These are phyloP conservation scores for Drosophila paulistorum DNA, from an alignment of 1,140 invertebrate genomes.

Conservation along the genomic window DNA sequence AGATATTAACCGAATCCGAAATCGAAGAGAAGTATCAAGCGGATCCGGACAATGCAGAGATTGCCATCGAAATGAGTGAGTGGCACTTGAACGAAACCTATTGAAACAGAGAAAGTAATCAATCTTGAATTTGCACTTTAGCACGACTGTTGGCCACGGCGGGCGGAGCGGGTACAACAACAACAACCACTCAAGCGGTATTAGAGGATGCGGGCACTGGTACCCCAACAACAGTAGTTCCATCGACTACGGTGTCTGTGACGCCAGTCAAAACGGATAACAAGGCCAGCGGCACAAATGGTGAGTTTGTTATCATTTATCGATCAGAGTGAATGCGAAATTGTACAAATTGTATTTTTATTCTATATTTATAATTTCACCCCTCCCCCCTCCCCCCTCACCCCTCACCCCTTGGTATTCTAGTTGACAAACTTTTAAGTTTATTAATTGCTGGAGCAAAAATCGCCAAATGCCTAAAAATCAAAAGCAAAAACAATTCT, in stretches of 20 bases:
- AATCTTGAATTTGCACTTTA: slow-evolving; percentile 16
- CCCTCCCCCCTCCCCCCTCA: too few relatives aligned
- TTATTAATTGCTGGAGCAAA: neutral
- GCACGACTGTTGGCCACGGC: slow-evolving; percentile 67
- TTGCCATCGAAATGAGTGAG: slow-evolving; percentile 81
- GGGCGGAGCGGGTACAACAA: slow-evolving; percentile 38
- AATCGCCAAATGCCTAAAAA: too few relatives aligned
- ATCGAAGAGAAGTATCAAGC: slow-evolving; percentile 80
- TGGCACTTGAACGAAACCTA: too few relatives aligned
- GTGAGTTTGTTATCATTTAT: slow-evolving; percentile 55
- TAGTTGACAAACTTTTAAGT: slow-evolving; percentile 2
- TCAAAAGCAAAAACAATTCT: too few relatives aligned
- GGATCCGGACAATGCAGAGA: slow-evolving; percentile 74
- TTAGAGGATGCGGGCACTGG: slow-evolving; percentile 57
- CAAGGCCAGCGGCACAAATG: slow-evolving; percentile 60
- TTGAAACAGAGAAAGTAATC: neutral
- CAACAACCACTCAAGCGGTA: slow-evolving; percentile 52
- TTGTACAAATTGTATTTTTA: slow-evolving; percentile 4
- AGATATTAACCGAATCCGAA: slow-evolving; percentile 81
- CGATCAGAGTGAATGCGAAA: neutral
- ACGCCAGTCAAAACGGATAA: slow-evolving; percentile 69
- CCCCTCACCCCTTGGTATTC: neutral
- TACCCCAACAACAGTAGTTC: slow-evolving; percentile 26
- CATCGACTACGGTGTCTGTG: slow-evolving; percentile 59
- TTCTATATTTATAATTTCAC: neutral